phyloP scores from a whole-genome alignment of 2,797 vertebrate genomes.

The Natrix natrix region DNA sequence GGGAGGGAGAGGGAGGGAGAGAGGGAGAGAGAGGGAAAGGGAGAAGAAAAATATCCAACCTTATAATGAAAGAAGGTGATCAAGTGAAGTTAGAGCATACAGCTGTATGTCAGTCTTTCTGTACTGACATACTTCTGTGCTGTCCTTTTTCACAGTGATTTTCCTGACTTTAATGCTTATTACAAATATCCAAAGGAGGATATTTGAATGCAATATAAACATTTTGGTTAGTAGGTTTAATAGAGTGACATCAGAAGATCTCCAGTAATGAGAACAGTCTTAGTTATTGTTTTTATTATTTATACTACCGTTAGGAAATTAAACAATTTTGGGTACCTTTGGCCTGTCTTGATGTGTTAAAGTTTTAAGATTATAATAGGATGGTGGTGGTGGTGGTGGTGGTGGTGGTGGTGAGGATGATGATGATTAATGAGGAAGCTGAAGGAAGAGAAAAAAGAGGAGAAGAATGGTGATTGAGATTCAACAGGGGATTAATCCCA shows the following conservation, averaged over 20 bases:
- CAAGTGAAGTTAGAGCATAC: background rate
- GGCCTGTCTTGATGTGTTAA: background rate
- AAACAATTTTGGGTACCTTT: background rate
- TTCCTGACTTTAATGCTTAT: background rate
- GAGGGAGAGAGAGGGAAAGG: no score
- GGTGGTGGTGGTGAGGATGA: background rate
- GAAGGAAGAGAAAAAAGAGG: background rate
- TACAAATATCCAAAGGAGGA: background rate
- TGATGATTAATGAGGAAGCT: background rate
- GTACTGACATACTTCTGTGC: background rate
- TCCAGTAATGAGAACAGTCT: background rate
- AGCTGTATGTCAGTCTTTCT: background rate
- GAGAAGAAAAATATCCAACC: background rate
- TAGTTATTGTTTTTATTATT: background rate
- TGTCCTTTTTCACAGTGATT: background rate
- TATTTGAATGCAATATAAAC: background rate
- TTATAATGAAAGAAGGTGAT: background rate
- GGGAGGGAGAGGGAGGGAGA: no score
- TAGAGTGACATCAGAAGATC: background rate
- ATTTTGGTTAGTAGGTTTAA: background rate
- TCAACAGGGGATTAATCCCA: background rate
- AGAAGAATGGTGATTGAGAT: background rate
- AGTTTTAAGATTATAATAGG: background rate
- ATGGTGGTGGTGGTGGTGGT: background rate
- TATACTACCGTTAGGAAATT: background rate